Evolutionary conservation across 1,140 invertebrate species (phyloP), one percentile per base, ranked within the genome.

Genomic region (Limonius californicus): DNA sequence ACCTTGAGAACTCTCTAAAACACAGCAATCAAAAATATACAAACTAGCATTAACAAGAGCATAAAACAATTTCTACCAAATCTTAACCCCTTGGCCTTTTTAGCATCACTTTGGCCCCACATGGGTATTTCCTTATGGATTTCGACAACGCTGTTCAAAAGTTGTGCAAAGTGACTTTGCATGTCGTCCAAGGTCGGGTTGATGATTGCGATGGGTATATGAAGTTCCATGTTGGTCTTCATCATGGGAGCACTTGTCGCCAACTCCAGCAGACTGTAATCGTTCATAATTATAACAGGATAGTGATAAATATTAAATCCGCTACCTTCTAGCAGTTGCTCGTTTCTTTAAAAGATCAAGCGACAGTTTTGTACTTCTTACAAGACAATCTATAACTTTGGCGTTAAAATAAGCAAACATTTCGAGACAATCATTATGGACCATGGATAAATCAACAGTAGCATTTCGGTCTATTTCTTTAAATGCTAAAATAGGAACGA

Each of bases 381-480:
- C 85, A 15, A 91, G 76, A 12, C 86, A 76, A 62, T 88, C 85
- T 39, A 86, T 78, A 16, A 88, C 81, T 76, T 88, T 89, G 23
- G 83, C 82, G 70, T 88, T 88, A 68, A 89, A 90, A 72, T 85
- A 87, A 8, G 83, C 83, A 73, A 89, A 90, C 15, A 90, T 71
- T 71, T 90, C 87, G 73, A 89, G 85, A 65, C 86, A 89, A 72
- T 89, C 86, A 35, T 83, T 83, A n/a, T 88, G 83, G 8, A 87
- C 79, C 54, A 80, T 80, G 61, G 70, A 68, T 16, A 85, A 68
- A 64, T 88, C 85, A 67, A 85, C 80, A 54, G 79, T 78, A 32
- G 77, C 74, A 4, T 81, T 81, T 66, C 80, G 81, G 57, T 87
- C 84, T 18, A 87, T 81, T 61, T 82, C 78, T 62, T 77, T 72